Conservation (phyloP, 1,140 invertebrate species). For the Micrasema minimum region DNA sequence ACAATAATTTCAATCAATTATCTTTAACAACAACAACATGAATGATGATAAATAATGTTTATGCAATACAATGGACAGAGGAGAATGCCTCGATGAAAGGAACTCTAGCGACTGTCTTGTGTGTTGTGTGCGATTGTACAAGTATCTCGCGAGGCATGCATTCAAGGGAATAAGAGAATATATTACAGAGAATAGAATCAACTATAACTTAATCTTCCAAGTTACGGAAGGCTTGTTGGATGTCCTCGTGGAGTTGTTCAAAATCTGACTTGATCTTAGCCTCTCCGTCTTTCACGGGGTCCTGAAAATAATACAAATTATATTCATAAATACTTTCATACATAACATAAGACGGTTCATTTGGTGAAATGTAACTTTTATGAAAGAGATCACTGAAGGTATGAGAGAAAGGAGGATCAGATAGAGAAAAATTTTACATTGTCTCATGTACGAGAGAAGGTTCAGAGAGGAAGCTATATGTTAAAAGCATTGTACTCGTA, state of each 20-base stretch:
- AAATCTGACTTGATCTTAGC: constrained; percentile 97
- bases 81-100: constrained; percentile 27
- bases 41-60: constrained; percentile 39
- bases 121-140: constrained; percentile 22
- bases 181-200: constrained; percentile 41
- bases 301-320: constrained; percentile 69
- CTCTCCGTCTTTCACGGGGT: constrained; percentile 98
- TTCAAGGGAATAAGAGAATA: constrained; percentile 42
- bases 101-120: constrained; percentile 23
- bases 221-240: constrained; percentile 97
- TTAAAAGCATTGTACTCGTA: too few species aligned
- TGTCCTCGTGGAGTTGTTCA: constrained; percentile 94
- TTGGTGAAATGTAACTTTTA: too few species aligned
- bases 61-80: constrained; percentile 28
- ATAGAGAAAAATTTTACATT: too few species aligned
- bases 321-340: not conserved
- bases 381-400: too few species aligned
- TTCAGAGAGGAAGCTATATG: too few species aligned
- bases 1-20: constrained; percentile 49
- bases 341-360: too few species aligned
- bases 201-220: constrained; percentile 87
- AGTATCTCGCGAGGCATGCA: constrained; percentile 25
- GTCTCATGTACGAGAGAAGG: too few species aligned
- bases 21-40: constrained; percentile 50
- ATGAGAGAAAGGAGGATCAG: too few species aligned